Conservation (phyloP, 2,113 vertebrate genomes). For the Plecturocebus donacophilus region DNA sequence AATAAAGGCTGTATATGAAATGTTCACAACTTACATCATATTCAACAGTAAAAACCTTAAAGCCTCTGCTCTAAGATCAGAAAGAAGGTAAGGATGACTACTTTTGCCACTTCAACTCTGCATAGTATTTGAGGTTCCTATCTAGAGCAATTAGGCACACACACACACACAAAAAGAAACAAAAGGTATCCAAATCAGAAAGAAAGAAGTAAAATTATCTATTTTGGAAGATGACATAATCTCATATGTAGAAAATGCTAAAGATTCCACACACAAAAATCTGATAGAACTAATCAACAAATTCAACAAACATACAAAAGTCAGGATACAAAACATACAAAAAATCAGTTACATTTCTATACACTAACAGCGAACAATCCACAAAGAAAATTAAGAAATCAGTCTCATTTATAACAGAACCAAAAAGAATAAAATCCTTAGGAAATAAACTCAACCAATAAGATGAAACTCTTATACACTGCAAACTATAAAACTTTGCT, state of each 20-base stretch:
- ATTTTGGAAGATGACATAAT: not conserved
- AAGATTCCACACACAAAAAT: not conserved
- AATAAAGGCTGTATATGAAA: not conserved
- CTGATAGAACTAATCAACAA: not conserved
- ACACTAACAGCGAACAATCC: not conserved
- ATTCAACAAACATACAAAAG: not conserved
- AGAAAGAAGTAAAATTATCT: not conserved
- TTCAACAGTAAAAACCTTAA: not conserved
- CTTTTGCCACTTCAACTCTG: not conserved
- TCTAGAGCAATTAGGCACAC: not conserved
- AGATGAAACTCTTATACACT: not conserved
- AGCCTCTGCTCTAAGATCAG: not conserved
- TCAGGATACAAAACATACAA: not conserved
- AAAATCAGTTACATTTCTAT: not conserved
- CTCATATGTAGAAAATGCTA: not conserved
- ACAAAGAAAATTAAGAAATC: not conserved
- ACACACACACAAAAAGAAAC: not conserved
- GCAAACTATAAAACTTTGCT: not conserved
- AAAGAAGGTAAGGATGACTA: not conserved
- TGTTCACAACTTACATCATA: not conserved
- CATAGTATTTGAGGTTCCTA: not conserved
- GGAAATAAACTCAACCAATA: not conserved
- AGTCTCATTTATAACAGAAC: not conserved
- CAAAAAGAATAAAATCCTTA: not conserved
- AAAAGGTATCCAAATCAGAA: not conserved